Conservation (phyloP, 2,797 vertebrate species). For the Muraenolepis orangiensis region DNA sequence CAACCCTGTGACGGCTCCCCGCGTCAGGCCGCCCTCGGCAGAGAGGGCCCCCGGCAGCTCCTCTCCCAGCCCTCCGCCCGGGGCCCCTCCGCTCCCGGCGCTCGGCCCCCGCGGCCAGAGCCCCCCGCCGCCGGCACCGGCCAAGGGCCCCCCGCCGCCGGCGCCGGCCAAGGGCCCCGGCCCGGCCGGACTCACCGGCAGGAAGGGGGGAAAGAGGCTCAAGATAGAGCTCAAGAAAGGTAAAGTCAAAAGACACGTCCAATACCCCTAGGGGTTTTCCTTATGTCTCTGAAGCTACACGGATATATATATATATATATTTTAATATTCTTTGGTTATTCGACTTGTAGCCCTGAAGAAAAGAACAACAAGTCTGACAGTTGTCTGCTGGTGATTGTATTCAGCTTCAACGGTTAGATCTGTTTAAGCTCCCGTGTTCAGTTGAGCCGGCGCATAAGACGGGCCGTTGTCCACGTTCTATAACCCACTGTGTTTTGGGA, state of each 20-base stretch:
- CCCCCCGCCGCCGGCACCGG: conserved; percentile 52
- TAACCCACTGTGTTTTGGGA: background rate
- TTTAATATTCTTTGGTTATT: no score
- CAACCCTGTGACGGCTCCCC: no score
- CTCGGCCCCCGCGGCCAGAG: conserved; percentile 49
- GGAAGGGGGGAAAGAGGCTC: conserved; percentile 81
- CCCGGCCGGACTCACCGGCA: conserved; percentile 73
- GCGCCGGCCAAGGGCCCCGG: conserved; percentile 56
- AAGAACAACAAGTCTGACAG: background rate
- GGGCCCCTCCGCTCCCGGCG: conserved; percentile 14
- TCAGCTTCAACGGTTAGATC: background rate
- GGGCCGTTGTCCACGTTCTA: background rate
- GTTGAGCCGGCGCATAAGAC: no score
- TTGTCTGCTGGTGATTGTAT: background rate
- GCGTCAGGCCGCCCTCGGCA: conserved; percentile 30
- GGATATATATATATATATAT: no score
- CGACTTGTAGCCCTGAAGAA: no score
- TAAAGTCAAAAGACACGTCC: conserved; percentile 44
- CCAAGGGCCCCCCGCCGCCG: conserved; percentile 58
- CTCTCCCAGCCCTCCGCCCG: no score
- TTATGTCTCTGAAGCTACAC: background rate
- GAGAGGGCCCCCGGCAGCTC: background rate
- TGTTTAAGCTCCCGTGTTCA: background rate
- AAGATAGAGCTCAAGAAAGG: conserved; percentile 94
- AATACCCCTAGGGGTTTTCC: background rate